phyloP scores from a whole-genome alignment of 2,113 vertebrate species.

The Esox niger region DNA sequence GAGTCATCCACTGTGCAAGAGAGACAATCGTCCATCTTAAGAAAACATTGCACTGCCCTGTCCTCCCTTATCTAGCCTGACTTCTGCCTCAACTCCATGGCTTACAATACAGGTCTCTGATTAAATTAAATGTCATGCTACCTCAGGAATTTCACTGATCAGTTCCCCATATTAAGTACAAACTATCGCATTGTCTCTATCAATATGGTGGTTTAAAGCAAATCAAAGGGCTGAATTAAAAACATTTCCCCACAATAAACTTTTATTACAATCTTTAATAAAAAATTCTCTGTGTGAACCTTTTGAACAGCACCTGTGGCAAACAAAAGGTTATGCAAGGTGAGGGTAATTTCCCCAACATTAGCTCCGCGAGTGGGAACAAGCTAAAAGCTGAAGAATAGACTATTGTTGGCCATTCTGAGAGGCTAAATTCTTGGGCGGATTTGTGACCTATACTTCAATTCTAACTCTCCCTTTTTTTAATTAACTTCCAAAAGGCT shows the following conservation, averaged over 20 bases:
- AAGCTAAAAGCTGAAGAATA: conserved; percentile 34
- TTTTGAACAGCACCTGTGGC: conserved; percentile 29
- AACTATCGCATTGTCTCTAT: background rate
- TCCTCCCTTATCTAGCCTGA: conserved; percentile 7
- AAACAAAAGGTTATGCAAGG: conserved; percentile 24
- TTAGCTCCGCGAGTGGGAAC: conserved; percentile 23
- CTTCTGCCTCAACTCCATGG: conserved; percentile 9
- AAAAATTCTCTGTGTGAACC: background rate
- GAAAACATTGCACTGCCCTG: conserved; percentile 16
- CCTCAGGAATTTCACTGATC: conserved; percentile 9
- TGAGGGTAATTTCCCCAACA: conserved; percentile 31
- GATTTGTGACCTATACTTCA: conserved; percentile 34
- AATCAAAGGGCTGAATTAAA: background rate
- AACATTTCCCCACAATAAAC: background rate
- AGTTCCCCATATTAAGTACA: background rate
- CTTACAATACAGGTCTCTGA: conserved; percentile 31
- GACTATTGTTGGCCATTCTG: conserved; percentile 41
- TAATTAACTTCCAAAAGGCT: conserved; percentile 52
- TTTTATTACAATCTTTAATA: background rate
- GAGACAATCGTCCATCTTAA: conserved; percentile 20
- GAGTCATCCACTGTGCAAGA: conserved; percentile 23
- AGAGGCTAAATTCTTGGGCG: conserved; percentile 44
- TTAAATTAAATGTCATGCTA: conserved; percentile 28
- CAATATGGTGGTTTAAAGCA: background rate
- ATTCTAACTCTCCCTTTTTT: conserved; percentile 45